A percentile compares a stretch with the other conserved stretches of the same genome.
Evolutionary conservation across 37 sponge, comb jelly and placozoan species (phyloP).

Genomic region (Cliona cf. orientalis): DNA sequence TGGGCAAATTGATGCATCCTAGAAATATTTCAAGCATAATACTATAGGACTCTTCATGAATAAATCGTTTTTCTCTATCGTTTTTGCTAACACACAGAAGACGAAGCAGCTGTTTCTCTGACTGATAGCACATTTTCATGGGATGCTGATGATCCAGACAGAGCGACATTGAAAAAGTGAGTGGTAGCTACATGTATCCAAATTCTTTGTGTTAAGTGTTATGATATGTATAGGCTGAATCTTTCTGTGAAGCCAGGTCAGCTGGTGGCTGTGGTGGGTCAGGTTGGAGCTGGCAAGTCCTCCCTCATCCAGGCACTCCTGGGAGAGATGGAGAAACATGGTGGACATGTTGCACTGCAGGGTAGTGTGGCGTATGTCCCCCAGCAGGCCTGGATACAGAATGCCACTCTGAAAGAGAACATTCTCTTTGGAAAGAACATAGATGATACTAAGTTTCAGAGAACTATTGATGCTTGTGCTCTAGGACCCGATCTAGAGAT

Average conservation of each 20-base stretch:
- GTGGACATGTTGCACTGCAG: conserved; percentile 78
- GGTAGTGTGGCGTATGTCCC: conserved; percentile 95
- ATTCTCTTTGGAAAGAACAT: conserved; percentile 87
- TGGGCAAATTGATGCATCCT: conserved; percentile 3
- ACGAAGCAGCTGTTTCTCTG: conserved; percentile 45
- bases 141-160: conserved; percentile 50
- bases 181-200: no score
- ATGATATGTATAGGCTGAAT: conserved; percentile 82
- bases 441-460: conserved; percentile 55
- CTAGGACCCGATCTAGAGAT: conserved; percentile 93
- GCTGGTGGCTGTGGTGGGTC: conserved; percentile 97
- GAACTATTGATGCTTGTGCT: conserved; percentile 84
- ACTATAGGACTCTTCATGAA: neutral
- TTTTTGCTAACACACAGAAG: conserved; percentile 20
- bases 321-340: conserved; percentile 96
- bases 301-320: conserved; percentile 92
- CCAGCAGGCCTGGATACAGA: conserved; percentile 98
- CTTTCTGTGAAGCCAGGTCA: conserved; percentile 83
- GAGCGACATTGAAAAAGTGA: conserved; percentile 40
- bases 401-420: conserved; percentile 92
- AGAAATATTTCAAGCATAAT: neutral
- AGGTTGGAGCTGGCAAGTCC: conserved; percentile 98
- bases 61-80: neutral
- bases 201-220: no score
- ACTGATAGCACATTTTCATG: conserved; percentile 70